phyloP scores from a whole-genome alignment of 2,113 vertebrate species.

The Alosa alosa region DNA sequence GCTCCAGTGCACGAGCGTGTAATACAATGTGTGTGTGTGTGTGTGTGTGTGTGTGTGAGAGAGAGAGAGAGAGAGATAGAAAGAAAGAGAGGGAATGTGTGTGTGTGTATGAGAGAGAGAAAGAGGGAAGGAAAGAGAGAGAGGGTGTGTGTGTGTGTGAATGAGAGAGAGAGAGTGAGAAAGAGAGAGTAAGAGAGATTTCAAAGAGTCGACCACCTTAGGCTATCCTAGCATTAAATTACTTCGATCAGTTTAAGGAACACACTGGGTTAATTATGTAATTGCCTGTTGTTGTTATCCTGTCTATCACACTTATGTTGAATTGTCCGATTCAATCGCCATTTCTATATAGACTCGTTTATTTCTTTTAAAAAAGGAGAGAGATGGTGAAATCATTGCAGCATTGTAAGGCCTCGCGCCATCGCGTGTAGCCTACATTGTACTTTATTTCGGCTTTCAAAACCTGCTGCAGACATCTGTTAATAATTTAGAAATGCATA shows the following conservation, averaged over 20 bases:
- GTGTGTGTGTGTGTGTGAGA: background rate
- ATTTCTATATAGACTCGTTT: background rate
- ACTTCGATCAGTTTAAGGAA: slow-evolving; percentile 9
- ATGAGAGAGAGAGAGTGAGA: background rate
- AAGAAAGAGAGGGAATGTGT: background rate
- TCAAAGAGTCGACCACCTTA: slow-evolving; percentile 4
- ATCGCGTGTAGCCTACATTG: slow-evolving; percentile 38
- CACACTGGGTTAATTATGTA: slow-evolving; percentile 4
- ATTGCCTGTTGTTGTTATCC: slow-evolving; percentile 12
- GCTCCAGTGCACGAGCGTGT: background rate
- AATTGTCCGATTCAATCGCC: slow-evolving; percentile 6
- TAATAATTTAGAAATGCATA: slow-evolving; percentile 67
- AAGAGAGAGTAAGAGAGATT: background rate
- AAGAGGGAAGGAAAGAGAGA: background rate
- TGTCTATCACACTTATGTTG: background rate
- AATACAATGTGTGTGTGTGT: slow-evolving; percentile 13
- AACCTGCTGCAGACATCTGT: slow-evolving; percentile 68
- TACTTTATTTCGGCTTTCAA: slow-evolving; percentile 49
- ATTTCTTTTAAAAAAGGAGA: slow-evolving; percentile 8
- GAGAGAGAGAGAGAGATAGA: slow-evolving; percentile 5
- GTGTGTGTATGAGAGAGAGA: background rate
- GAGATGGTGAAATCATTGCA: slow-evolving; percentile 24
- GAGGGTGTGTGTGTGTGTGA: background rate
- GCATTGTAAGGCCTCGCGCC: slow-evolving; percentile 44
- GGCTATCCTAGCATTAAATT: slow-evolving; percentile 11